Percentiles rank a stretch among this genome's conserved stretches.
These are phyloP conservation scores for Sorex fumeus DNA, from an alignment of 2,113 vertebrate species.

Conservation along the genomic window DNA sequence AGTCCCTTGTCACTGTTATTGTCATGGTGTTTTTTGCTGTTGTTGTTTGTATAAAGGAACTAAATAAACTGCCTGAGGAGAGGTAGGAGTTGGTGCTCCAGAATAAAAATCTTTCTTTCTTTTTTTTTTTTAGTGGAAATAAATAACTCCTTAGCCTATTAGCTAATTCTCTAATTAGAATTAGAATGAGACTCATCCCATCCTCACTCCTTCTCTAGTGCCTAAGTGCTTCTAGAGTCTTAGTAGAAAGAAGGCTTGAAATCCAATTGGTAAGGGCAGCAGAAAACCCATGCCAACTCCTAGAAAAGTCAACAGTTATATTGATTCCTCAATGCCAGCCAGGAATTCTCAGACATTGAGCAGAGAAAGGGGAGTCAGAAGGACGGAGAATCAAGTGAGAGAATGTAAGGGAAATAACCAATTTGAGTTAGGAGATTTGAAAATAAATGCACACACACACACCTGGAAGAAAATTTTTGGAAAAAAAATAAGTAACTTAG, in stretches of 20 bases:
- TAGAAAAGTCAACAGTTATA: neutral
- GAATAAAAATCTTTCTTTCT: conserved; percentile 32
- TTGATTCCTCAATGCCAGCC: neutral
- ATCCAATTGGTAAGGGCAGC: neutral
- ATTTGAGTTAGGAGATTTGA: neutral
- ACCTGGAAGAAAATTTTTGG: conserved; percentile 11
- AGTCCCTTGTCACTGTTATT: conserved; percentile 42
- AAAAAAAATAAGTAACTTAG: neutral
- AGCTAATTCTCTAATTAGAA: neutral
- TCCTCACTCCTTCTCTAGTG: neutral
- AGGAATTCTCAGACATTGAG: conserved; percentile 5
- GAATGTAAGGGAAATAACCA: neutral
- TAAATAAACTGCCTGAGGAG: conserved; percentile 47
- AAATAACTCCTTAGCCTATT: neutral
- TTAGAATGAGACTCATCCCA: too few relatives aligned
- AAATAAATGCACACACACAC: too few relatives aligned
- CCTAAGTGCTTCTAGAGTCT: neutral
- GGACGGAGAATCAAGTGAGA: neutral
- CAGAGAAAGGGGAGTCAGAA: neutral
- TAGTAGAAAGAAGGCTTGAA: neutral
- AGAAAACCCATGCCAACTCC: neutral
- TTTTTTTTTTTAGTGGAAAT: conserved; percentile 32
- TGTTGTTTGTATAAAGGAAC: conserved; percentile 59
- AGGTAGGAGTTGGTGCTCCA: conserved; percentile 48
- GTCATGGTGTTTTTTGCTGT: neutral